Percentiles rank a stretch among this genome's conserved stretches.
These are phyloP conservation scores for Microplitis manilae DNA, from an alignment of 2,888 invertebrate genomes.

Conservation along the genomic window DNA sequence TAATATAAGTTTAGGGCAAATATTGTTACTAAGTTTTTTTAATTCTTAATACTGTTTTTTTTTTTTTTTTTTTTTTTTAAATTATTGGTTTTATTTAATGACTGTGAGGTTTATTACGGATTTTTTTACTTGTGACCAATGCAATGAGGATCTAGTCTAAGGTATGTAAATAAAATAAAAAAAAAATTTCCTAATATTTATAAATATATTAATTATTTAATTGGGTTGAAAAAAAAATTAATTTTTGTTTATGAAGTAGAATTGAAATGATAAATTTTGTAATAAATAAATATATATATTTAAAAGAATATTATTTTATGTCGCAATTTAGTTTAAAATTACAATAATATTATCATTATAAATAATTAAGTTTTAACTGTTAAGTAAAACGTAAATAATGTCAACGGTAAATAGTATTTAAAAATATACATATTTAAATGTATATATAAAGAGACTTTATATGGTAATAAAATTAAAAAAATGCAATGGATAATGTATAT, in stretches of 20 bases:
- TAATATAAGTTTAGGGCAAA: constrained; percentile 3
- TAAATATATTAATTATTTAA: background rate
- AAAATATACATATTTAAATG: too few relatives aligned
- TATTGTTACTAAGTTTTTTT: background rate
- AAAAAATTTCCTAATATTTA: background rate
- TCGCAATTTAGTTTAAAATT: too few relatives aligned
- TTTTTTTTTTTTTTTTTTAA: constrained; percentile 11
- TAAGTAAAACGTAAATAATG: too few relatives aligned
- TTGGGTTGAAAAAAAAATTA: background rate
- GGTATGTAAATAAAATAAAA: constrained; percentile 51
- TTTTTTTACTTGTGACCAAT: constrained; percentile 54
- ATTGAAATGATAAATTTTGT: background rate
- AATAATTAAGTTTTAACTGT: too few relatives aligned
- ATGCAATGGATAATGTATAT: background rate
- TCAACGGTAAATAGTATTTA: too few relatives aligned
- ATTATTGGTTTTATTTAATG: constrained; percentile 8
- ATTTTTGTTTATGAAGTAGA: background rate
- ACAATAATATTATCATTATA: too few relatives aligned
- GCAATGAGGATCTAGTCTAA: constrained; percentile 61
- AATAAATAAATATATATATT: too few relatives aligned
- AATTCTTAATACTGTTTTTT: background rate
- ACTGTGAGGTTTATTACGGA: constrained; percentile 32
- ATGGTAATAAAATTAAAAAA: background rate
- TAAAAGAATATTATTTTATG: too few relatives aligned
- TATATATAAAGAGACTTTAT: background rate